Evolutionary conservation across 2,797 vertebrate genomes (phyloP).

Genomic region (Sarcoramphus papa): DNA sequence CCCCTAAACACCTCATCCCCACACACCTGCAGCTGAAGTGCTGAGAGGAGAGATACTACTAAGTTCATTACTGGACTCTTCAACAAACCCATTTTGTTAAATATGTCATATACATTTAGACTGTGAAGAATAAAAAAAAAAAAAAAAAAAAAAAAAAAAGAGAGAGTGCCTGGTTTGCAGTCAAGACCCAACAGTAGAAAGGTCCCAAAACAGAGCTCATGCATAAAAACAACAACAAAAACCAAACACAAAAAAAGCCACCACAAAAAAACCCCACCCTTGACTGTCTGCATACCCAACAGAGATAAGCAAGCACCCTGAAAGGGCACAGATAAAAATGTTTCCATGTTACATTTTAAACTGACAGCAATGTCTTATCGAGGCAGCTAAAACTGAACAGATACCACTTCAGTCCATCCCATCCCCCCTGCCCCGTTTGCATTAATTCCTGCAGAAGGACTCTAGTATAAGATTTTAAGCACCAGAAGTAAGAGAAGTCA

Average conservation of each 20-base stretch:
- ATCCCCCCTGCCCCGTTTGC: not conserved
- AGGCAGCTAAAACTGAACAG: not conserved
- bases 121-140: not conserved
- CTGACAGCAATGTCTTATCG: not conserved
- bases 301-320: not conserved
- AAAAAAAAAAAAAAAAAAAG: not conserved
- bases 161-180: not conserved
- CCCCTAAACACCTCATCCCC: not conserved
- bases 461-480: conserved; percentile 14
- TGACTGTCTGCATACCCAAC: not conserved
- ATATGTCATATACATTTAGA: not conserved
- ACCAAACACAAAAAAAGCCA: not conserved
- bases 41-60: not conserved
- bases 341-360: not conserved
- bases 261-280: not conserved
- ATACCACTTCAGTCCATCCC: not conserved
- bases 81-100: not conserved
- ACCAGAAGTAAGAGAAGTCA: conserved; percentile 25
- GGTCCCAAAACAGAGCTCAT: not conserved
- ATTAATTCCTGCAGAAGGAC: not conserved
- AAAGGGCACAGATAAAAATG: not conserved
- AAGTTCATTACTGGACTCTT: not conserved
- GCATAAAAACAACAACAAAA: not conserved
- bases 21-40: not conserved
- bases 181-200: not conserved